Evolutionary conservation across 2,797 vertebrate species (phyloP).

Genomic region (Tenualosa ilisha): DNA sequence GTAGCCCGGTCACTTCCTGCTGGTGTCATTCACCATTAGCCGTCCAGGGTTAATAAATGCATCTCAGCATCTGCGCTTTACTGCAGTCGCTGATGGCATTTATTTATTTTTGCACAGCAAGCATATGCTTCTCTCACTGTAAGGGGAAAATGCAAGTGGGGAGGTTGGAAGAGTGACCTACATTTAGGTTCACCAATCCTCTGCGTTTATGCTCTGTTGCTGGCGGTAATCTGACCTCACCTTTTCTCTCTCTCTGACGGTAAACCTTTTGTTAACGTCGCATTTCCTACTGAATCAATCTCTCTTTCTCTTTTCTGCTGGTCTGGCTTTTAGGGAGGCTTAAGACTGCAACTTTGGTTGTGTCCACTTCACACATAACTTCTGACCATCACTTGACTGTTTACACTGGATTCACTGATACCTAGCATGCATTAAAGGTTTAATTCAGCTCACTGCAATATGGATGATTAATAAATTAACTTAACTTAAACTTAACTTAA

Average conservation of each 20-base stretch:
- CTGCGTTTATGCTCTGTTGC: constrained; percentile 26
- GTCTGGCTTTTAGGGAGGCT: not conserved
- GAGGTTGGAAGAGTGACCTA: constrained; percentile 57
- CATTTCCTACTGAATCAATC: constrained; percentile 23
- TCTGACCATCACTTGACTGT: not conserved
- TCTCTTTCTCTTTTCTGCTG: constrained; percentile 25
- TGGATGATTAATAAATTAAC: no score
- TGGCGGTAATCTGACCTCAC: constrained; percentile 56
- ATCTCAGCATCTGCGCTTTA: not conserved
- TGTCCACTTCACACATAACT: not conserved
- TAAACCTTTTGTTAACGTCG: constrained; percentile 51
- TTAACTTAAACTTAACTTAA: no score
- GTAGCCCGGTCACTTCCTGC: no score
- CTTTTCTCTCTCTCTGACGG: constrained; percentile 44
- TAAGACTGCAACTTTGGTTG: not conserved
- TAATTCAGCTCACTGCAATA: no score
- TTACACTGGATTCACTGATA: not conserved
- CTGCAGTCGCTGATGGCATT: not conserved
- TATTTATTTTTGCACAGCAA: not conserved
- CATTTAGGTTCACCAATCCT: constrained; percentile 39
- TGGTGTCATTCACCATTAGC: no score
- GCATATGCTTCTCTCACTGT: constrained; percentile 12
- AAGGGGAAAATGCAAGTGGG: constrained; percentile 45
- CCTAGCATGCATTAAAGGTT: no score
- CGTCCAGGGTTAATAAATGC: no score